Evolutionary conservation across 2,797 vertebrate genomes (phyloP).

Genomic region (Anguilla marmorata): DNA sequence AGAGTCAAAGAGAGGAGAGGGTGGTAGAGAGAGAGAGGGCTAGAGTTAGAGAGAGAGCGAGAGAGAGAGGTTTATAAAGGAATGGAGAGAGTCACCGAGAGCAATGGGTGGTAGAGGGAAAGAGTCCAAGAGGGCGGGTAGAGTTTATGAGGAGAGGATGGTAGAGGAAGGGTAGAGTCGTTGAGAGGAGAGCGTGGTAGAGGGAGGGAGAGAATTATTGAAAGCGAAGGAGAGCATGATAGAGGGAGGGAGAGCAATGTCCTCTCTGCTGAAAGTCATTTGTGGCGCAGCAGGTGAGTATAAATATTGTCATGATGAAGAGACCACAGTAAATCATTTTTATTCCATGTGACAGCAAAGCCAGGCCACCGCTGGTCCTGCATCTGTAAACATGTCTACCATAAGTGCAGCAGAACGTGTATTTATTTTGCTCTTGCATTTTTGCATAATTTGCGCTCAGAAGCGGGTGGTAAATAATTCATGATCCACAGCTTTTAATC

Average conservation of each 20-base stretch:
- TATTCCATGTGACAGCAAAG: neutral
- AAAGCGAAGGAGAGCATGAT: neutral
- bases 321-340: neutral
- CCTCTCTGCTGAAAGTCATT: neutral
- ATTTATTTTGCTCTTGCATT: neutral
- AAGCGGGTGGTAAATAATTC: neutral
- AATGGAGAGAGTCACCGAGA: neutral
- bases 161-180: neutral
- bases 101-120: neutral
- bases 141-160: neutral
- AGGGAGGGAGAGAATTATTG: neutral
- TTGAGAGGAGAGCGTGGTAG: neutral
- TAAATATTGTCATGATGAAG: conserved; percentile 5
- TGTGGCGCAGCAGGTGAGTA: neutral
- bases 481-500: neutral
- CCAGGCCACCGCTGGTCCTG: neutral
- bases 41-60: neutral
- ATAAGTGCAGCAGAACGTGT: neutral
- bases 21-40: neutral
- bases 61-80: neutral
- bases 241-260: conserved; percentile 5
- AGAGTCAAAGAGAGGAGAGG: neutral
- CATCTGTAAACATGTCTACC: neutral
- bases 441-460: neutral
- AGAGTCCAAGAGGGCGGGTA: neutral